phyloP scores from a whole-genome alignment of 2,113 vertebrate genomes.

The Dolichotis patagonum region DNA sequence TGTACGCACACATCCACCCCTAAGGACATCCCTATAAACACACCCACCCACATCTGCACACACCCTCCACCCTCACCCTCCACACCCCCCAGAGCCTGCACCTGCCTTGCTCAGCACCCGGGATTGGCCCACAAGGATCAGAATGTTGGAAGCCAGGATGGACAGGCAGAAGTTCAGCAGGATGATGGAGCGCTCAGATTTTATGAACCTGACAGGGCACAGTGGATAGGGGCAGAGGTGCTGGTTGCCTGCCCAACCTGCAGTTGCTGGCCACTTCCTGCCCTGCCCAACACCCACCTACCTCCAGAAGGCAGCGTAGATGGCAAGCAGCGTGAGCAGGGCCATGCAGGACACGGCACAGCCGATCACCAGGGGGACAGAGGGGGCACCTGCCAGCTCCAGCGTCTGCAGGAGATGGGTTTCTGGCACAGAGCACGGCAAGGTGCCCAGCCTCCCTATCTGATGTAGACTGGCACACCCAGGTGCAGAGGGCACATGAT shows the following conservation, averaged over 20 bases:
- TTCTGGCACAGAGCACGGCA: neutral
- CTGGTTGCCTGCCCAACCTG: neutral
- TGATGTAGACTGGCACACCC: neutral
- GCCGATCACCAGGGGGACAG: constrained; percentile 97
- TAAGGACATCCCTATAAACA: neutral
- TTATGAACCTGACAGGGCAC: constrained; percentile 92
- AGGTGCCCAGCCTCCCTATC: neutral
- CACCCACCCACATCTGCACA: neutral
- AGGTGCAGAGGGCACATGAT: too few species aligned
- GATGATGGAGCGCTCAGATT: constrained; percentile 98
- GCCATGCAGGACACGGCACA: constrained; percentile 97
- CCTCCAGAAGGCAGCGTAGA: constrained; percentile 99
- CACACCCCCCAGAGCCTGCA: constrained; percentile 28
- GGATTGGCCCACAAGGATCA: constrained; percentile 98
- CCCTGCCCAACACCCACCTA: constrained; percentile 71
- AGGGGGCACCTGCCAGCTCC: constrained; percentile 93
- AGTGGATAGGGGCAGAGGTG: neutral
- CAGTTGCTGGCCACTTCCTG: neutral
- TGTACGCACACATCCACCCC: neutral
- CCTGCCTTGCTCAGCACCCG: constrained; percentile 98
- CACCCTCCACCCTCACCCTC: neutral
- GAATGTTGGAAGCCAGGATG: constrained; percentile 97
- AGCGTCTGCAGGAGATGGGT: constrained; percentile 88
- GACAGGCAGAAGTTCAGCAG: constrained; percentile 98
- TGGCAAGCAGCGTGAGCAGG: constrained; percentile 94